Conservation (phyloP, 2,888 invertebrate genomes). For the Melinaea marsaeus region DNA sequence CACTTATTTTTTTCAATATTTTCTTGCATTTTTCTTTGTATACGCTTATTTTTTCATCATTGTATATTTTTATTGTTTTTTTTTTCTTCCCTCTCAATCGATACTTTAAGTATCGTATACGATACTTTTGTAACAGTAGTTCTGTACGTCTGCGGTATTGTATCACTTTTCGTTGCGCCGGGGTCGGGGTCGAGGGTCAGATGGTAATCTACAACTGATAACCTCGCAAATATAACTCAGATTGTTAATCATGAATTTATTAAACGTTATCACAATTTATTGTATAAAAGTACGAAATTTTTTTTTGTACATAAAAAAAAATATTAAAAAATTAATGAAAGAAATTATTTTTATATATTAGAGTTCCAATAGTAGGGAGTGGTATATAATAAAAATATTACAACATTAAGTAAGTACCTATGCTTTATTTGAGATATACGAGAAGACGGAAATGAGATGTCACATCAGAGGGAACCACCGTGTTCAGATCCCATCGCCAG, state of each 20-base stretch:
- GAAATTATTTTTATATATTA: too few species aligned
- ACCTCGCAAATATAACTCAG: slow-evolving; percentile 3
- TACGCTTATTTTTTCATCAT: too few species aligned
- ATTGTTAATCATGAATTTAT: slow-evolving; percentile 3
- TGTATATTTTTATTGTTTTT: too few species aligned
- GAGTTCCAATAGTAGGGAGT: too few species aligned
- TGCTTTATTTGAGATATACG: too few species aligned
- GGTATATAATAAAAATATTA: too few species aligned
- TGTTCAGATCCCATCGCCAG: slow-evolving; percentile 12
- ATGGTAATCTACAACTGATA: not conserved
- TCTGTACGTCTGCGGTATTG: not conserved
- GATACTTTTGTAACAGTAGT: not conserved
- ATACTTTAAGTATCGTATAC: not conserved
- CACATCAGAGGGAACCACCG: not conserved
- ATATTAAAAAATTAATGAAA: too few species aligned
- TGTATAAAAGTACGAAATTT: not conserved
- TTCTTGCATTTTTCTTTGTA: not conserved
- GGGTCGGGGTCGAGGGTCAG: slow-evolving; percentile 4
- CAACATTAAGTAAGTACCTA: not conserved
- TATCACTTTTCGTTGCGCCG: not conserved
- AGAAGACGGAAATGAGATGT: not conserved
- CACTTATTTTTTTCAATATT: too few species aligned
- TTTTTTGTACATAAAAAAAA: not conserved
- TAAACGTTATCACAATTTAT: not conserved
- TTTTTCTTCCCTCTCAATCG: not conserved